These are phyloP conservation scores for Heliconius melpomene DNA, from an alignment of 1,140 invertebrate species.

Conservation along the genomic window DNA sequence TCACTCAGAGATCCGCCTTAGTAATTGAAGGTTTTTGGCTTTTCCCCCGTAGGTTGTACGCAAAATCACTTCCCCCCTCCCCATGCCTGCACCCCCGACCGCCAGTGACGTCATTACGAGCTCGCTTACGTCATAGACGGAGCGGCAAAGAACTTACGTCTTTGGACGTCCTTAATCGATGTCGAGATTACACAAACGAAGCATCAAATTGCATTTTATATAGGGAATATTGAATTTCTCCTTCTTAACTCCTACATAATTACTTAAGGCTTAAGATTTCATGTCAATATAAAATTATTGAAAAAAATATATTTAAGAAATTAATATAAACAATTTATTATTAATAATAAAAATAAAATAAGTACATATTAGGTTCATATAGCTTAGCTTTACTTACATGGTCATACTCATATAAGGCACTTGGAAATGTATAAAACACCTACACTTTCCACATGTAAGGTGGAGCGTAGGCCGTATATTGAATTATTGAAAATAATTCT, in stretches of 20 bases:
- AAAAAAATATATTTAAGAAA: not conserved
- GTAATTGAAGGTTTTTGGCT: constrained; percentile 38
- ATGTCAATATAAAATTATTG: not conserved
- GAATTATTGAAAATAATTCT: not conserved
- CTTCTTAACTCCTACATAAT: not conserved
- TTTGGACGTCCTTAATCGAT: constrained; percentile 66
- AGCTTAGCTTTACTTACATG: not conserved
- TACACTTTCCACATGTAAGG: not conserved
- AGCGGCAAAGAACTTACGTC: constrained; percentile 63
- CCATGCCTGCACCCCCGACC: constrained; percentile 44
- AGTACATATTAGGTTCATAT: not conserved
- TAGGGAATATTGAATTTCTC: not conserved
- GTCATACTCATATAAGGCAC: not conserved
- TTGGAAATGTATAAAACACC: not conserved
- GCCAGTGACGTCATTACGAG: constrained; percentile 67
- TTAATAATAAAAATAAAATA: not conserved
- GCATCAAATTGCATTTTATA: constrained; percentile 28
- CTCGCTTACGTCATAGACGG: constrained; percentile 69
- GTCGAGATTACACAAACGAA: constrained; percentile 54
- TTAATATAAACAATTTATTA: not conserved
- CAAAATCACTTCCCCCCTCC: constrained; percentile 59
- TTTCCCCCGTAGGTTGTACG: constrained; percentile 61
- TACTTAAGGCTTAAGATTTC: not conserved
- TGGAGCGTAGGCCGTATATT: constrained; percentile 10
- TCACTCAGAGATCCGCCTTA: not conserved